A percentile compares a stretch with the other conserved stretches of the same genome.
phyloP scores from a whole-genome alignment of 2,888 invertebrate genomes.

The Drosophila rellima region DNA sequence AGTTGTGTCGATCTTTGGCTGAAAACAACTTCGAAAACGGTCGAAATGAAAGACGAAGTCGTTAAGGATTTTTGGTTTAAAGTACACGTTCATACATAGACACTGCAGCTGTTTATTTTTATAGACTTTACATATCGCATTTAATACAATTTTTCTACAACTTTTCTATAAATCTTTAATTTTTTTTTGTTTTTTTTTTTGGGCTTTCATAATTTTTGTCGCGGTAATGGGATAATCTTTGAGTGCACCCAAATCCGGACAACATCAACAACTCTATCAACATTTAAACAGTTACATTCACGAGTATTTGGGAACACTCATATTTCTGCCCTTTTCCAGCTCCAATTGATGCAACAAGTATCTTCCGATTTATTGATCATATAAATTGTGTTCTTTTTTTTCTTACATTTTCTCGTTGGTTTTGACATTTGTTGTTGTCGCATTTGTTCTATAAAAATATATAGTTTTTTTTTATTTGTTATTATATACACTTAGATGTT shows the following conservation, averaged over 20 bases:
- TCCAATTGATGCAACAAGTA: slow-evolving; percentile 10
- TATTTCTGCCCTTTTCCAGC: slow-evolving; percentile 2
- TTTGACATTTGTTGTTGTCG: slow-evolving; percentile 10
- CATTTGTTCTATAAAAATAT: slow-evolving; percentile 55
- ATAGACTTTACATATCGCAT: slow-evolving; percentile 37
- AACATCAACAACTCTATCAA: slow-evolving; percentile 25
- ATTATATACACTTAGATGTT: slow-evolving; percentile 62
- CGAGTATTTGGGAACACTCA: slow-evolving; percentile 17
- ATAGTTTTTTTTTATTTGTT: slow-evolving; percentile 43
- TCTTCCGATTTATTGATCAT: slow-evolving; percentile 7
- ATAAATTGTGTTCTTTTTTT: background rate
- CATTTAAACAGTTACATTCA: slow-evolving; percentile 43
- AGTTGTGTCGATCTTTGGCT: background rate
- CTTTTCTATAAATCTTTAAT: slow-evolving; percentile 41
- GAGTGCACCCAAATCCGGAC: slow-evolving; percentile 10
- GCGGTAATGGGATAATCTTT: background rate
- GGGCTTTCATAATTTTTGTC: slow-evolving; percentile 8
- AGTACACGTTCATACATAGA: slow-evolving; percentile 45
- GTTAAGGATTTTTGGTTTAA: background rate
- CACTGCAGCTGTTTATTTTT: slow-evolving; percentile 51
- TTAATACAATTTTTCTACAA: slow-evolving; percentile 44
- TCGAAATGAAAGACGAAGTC: slow-evolving; percentile 9
- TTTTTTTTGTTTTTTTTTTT: slow-evolving; percentile 6
- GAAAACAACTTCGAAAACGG: background rate
- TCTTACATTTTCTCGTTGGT: slow-evolving; percentile 14